A percentile compares a stretch with the other conserved stretches of the same genome.
Evolutionary conservation across 2,888 invertebrate species (phyloP).

Genomic region (Euplagia quadripunctaria): DNA sequence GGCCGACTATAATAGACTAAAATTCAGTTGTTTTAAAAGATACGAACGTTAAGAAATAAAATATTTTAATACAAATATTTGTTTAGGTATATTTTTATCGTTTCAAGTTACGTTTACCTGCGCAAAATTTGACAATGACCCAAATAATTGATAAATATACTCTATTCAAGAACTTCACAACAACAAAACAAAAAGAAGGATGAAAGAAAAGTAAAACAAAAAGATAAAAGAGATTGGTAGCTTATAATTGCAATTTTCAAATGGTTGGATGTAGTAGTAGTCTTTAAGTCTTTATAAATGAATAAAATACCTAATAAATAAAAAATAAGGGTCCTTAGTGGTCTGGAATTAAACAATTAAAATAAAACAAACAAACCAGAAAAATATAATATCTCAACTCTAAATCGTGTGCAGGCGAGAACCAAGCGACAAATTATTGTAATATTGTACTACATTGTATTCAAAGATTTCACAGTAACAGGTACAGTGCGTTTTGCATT

Average conservation of each 20-base stretch:
- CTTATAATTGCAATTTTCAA: too few species aligned
- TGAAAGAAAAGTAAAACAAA: not conserved
- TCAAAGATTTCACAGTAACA: conserved; percentile 18
- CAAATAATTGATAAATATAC: not conserved
- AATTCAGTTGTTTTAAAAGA: too few species aligned
- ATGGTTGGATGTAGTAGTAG: too few species aligned
- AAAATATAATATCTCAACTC: not conserved
- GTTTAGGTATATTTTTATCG: too few species aligned
- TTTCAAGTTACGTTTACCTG: too few species aligned
- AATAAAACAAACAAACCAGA: not conserved
- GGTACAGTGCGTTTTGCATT: conserved; percentile 9
- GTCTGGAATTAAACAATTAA: too few species aligned
- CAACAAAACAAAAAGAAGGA: not conserved
- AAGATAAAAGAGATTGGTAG: not conserved
- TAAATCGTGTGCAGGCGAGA: not conserved
- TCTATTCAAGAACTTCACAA: not conserved
- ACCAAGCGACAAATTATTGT: not conserved
- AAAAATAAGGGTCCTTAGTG: too few species aligned
- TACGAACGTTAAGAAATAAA: too few species aligned
- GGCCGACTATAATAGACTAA: too few species aligned
- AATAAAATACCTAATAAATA: not conserved
- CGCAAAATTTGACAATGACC: too few species aligned
- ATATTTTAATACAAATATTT: too few species aligned
- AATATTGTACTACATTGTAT: too few species aligned
- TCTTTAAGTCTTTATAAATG: not conserved